Evolutionary conservation across 2,113 vertebrate species (phyloP).

Genomic region (Ameiurus melas): DNA sequence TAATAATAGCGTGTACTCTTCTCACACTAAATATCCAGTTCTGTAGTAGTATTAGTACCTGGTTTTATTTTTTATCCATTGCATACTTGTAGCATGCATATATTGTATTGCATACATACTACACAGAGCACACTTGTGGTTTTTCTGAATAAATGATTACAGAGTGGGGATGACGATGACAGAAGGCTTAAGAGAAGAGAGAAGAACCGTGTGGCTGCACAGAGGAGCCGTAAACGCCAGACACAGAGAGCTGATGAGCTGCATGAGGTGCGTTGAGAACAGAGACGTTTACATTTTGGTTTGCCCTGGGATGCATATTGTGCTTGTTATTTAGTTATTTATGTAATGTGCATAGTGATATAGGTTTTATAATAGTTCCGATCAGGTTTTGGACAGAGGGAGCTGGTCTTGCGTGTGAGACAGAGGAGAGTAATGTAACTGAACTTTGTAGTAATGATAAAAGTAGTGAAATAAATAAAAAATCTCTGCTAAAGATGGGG

Average conservation of each 20-base stretch:
- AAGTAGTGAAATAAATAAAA: too few relatives aligned
- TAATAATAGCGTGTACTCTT: too few relatives aligned
- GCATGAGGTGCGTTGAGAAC: conserved; percentile 78
- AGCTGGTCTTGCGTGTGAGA: neutral
- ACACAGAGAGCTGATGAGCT: conserved; percentile 90
- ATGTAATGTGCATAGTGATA: neutral
- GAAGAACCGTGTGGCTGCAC: conserved; percentile 90
- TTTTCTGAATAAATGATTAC: neutral
- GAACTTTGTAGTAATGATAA: neutral
- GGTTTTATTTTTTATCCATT: neutral
- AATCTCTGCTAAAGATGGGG: neutral
- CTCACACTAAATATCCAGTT: too few relatives aligned
- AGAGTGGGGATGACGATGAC: conserved; percentile 80
- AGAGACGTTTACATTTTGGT: neutral
- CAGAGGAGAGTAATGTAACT: neutral
- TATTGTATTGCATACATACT: neutral
- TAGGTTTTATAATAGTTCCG: neutral
- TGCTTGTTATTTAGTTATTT: neutral
- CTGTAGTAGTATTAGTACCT: neutral
- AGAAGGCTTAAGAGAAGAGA: conserved; percentile 84
- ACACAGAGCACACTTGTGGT: neutral
- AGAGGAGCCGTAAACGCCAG: conserved; percentile 91
- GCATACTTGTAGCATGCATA: too few relatives aligned
- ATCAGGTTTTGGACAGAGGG: neutral
- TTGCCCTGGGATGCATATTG: neutral